Percentiles rank a stretch among this genome's conserved stretches.
These are phyloP conservation scores for Mungos mungo DNA, from an alignment of 2,113 vertebrate genomes.

Conservation along the genomic window DNA sequence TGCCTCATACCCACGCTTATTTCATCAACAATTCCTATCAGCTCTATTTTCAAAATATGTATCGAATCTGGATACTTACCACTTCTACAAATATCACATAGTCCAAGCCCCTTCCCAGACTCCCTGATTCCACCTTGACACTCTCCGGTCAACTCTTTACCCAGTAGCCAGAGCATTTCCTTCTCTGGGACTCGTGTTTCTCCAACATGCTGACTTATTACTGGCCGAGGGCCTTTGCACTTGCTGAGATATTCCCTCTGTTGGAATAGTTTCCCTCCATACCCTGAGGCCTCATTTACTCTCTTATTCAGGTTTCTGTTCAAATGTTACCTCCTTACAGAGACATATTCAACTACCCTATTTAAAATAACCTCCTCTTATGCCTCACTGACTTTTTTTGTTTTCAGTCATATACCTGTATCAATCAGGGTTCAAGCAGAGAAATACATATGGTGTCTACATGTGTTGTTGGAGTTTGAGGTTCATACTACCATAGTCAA, in stretches of 20 bases:
- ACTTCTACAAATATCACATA: fast-evolving
- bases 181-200: not conserved
- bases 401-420: not conserved
- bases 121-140: not conserved
- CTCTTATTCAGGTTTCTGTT: not conserved
- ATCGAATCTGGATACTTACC: not conserved
- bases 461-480: not conserved
- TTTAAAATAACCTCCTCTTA: not conserved
- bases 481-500: not conserved
- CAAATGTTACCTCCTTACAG: not conserved
- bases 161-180: not conserved
- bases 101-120: not conserved
- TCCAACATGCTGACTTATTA: not conserved
- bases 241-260: not conserved
- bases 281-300: not conserved
- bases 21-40: not conserved
- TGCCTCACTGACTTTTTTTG: not conserved
- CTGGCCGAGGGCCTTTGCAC: not conserved
- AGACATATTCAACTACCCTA: not conserved
- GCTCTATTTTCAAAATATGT: not conserved
- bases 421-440: not conserved
- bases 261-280: not conserved
- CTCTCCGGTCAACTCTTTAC: not conserved
- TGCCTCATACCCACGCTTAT: not conserved
- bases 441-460: not conserved